These are phyloP conservation scores for Spisula solida DNA, from an alignment of 2,888 invertebrate genomes.

Conservation along the genomic window DNA sequence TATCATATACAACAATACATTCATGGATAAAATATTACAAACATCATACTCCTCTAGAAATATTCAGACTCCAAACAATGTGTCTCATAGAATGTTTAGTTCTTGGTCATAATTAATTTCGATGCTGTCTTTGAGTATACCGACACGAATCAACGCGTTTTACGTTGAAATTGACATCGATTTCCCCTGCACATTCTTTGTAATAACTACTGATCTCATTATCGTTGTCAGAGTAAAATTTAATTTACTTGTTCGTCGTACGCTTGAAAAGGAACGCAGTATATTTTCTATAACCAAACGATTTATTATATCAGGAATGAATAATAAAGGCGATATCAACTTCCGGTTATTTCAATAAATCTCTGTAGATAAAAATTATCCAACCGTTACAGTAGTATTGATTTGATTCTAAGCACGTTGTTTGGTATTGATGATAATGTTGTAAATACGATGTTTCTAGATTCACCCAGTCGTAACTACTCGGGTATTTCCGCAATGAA, in stretches of 20 bases:
- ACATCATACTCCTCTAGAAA: no score
- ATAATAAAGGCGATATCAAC: background rate
- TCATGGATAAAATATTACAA: background rate
- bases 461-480: no score
- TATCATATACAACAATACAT: no score
- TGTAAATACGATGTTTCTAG: no score
- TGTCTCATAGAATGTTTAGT: background rate
- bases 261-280: background rate
- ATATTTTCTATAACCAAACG: background rate
- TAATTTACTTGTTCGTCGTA: background rate
- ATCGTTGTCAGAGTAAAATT: background rate
- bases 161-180: background rate
- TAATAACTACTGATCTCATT: background rate
- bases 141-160: background rate
- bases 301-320: background rate
- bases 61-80: background rate
- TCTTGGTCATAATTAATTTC: background rate
- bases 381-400: background rate
- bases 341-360: slow-evolving; percentile 17
- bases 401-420: background rate
- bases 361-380: background rate
- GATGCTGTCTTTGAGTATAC: background rate
- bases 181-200: background rate
- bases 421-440: background rate
- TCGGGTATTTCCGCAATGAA: no score